A percentile compares a stretch with the other conserved stretches of the same genome.
Conservation (phyloP, 35 echinoderm and acorn worm species). For the Stichopus chloronotus region DNA sequence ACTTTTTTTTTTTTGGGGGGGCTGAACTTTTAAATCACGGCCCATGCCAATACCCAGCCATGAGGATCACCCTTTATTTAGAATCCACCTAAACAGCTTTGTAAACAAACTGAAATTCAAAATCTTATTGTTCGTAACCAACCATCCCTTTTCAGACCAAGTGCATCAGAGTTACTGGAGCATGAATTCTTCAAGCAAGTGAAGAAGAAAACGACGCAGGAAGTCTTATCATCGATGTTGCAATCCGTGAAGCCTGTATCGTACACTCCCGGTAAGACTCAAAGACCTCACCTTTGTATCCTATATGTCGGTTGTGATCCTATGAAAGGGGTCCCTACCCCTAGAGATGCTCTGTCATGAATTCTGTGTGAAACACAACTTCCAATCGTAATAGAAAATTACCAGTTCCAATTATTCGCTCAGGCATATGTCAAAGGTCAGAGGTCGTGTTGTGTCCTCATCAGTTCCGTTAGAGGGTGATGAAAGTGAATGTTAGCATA, state of each 20-base stretch:
- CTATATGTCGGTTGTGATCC: background rate
- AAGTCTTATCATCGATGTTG: slow-evolving; percentile 53
- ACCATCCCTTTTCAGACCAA: slow-evolving; percentile 59
- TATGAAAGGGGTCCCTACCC: background rate
- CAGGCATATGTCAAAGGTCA: background rate
- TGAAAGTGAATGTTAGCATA: too few species aligned
- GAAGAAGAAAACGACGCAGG: slow-evolving; percentile 71
- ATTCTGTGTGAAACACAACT: background rate
- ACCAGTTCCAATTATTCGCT: background rate
- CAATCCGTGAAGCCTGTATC: slow-evolving; percentile 68
- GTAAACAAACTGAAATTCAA: too few species aligned
- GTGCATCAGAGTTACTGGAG: slow-evolving; percentile 70
- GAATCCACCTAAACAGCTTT: too few species aligned
- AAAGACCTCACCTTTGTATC: background rate
- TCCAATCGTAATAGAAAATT: background rate
- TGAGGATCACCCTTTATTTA: too few species aligned
- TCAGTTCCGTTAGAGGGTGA: too few species aligned
- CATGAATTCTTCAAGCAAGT: slow-evolving; percentile 98
- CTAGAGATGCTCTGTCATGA: background rate
- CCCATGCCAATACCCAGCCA: too few species aligned
- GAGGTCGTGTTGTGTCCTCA: background rate
- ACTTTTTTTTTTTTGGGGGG: too few species aligned
- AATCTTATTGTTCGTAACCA: too few species aligned
- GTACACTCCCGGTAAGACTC: slow-evolving; percentile 46
- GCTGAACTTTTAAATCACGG: too few species aligned